Evolutionary conservation across 2,797 vertebrate genomes (phyloP).

Genomic region (Artibeus lituratus): DNA sequence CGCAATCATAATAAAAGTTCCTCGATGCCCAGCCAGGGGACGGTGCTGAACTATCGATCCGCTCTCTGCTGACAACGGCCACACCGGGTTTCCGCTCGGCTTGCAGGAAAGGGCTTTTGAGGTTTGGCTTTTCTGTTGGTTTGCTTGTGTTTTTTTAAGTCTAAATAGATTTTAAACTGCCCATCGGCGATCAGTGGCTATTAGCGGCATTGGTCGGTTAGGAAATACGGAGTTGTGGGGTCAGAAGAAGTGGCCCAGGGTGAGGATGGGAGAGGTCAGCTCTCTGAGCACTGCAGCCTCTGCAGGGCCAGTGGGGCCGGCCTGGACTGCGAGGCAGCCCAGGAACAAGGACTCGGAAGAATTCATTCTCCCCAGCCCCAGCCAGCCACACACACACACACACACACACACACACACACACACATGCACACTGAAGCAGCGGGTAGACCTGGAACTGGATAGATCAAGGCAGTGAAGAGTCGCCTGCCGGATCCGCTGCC

Average conservation of each 20-base stretch:
- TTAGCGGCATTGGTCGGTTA: constrained; percentile 30
- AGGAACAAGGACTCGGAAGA: not conserved
- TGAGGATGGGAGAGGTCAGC: constrained; percentile 20
- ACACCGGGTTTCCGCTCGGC: not conserved
- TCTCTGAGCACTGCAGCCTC: not conserved
- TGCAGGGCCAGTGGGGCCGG: not conserved
- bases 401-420: not conserved
- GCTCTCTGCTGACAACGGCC: constrained; percentile 56
- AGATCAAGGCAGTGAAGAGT: not conserved
- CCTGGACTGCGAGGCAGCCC: not conserved
- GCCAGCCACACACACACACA: not conserved
- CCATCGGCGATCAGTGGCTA: constrained; percentile 36
- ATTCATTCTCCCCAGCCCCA: not conserved
- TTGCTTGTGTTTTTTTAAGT: not conserved
- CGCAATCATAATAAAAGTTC: constrained; percentile 71
- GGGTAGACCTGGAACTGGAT: not conserved
- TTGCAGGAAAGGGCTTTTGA: constrained; percentile 53
- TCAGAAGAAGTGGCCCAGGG: constrained; percentile 8
- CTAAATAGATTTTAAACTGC: constrained; percentile 55
- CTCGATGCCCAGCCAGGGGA: constrained; percentile 65
- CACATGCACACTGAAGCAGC: not conserved
- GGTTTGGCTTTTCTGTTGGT: not conserved
- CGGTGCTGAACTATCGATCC: constrained; percentile 73
- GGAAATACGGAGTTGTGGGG: not conserved
- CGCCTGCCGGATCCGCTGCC: not conserved